These are phyloP conservation scores for Hippocampus kuda DNA, from an alignment of 2,797 vertebrate genomes.

Conservation along the genomic window DNA sequence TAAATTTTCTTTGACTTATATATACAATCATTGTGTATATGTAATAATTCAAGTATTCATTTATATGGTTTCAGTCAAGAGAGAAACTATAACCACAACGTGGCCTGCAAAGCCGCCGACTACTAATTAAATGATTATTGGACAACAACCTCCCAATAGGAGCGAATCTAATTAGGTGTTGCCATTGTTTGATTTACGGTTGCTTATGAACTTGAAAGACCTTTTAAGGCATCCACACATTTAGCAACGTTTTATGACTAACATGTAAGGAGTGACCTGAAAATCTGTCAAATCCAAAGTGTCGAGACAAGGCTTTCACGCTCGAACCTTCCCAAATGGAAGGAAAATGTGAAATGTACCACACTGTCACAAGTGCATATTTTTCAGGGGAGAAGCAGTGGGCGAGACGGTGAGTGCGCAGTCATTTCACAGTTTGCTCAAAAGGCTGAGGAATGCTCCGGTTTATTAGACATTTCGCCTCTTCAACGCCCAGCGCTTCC, in stretches of 20 bases:
- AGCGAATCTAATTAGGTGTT: not conserved
- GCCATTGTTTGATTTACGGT: not conserved
- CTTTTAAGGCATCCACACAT: not conserved
- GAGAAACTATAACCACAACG: not conserved
- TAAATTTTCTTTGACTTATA: not conserved
- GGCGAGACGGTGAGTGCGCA: slow-evolving; percentile 39
- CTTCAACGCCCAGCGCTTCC: slow-evolving; percentile 37
- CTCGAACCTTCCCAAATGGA: slow-evolving; percentile 37
- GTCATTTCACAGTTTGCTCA: slow-evolving; percentile 77
- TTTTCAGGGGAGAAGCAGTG: slow-evolving; percentile 48
- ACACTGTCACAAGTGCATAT: slow-evolving; percentile 65
- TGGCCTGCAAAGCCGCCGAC: not conserved
- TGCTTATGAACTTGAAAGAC: not conserved
- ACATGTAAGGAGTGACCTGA: slow-evolving; percentile 23
- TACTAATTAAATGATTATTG: not conserved
- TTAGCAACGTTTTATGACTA: slow-evolving; percentile 22
- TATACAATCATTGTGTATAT: not conserved
- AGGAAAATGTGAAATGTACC: slow-evolving; percentile 68
- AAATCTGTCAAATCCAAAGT: slow-evolving; percentile 45
- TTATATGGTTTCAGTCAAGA: not conserved
- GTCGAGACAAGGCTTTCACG: slow-evolving; percentile 40
- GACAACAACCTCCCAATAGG: not conserved
- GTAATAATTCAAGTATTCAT: not conserved
- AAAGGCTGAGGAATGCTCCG: slow-evolving; percentile 65
- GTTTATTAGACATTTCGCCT: slow-evolving; percentile 42